A percentile compares a stretch with the other conserved stretches of the same genome.
Conservation (phyloP, 2,888 invertebrate genomes). For the Andricus curvator region DNA sequence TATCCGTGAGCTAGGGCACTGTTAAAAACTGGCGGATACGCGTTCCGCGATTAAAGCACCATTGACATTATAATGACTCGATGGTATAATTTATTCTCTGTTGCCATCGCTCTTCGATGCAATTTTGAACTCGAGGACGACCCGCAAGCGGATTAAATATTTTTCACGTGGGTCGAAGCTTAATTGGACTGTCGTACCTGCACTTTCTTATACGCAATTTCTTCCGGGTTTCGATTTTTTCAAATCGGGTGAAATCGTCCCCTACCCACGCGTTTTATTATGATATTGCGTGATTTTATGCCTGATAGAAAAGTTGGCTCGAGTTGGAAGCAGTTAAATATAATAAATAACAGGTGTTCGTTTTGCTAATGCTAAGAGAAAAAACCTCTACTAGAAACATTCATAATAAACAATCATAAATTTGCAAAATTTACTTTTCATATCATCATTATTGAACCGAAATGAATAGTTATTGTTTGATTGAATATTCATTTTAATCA, state of each 20-base stretch:
- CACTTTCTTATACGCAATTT: constrained; percentile 63
- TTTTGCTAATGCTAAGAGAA: neutral
- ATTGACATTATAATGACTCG: neutral
- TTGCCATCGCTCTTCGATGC: neutral
- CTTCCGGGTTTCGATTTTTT: constrained; percentile 59
- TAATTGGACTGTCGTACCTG: constrained; percentile 60
- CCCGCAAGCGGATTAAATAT: constrained; percentile 6
- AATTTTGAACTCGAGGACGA: constrained; percentile 33
- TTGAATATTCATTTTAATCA: no score
- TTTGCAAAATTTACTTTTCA: neutral
- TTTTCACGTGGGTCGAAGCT: constrained; percentile 60
- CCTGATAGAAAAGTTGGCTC: constrained; percentile 11
- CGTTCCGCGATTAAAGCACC: neutral
- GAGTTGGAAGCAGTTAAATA: neutral
- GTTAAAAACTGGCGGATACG: neutral
- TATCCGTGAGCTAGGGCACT: neutral
- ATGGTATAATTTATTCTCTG: constrained; percentile 14
- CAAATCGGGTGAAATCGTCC: constrained; percentile 41
- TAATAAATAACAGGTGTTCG: constrained; percentile 48
- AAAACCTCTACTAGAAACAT: neutral
- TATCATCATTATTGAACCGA: no score
- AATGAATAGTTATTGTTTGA: no score
- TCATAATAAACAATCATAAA: neutral
- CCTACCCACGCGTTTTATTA: neutral
- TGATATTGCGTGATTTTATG: constrained; percentile 14